phyloP scores from a whole-genome alignment of 2,113 vertebrate genomes.

The Verasper variegatus region DNA sequence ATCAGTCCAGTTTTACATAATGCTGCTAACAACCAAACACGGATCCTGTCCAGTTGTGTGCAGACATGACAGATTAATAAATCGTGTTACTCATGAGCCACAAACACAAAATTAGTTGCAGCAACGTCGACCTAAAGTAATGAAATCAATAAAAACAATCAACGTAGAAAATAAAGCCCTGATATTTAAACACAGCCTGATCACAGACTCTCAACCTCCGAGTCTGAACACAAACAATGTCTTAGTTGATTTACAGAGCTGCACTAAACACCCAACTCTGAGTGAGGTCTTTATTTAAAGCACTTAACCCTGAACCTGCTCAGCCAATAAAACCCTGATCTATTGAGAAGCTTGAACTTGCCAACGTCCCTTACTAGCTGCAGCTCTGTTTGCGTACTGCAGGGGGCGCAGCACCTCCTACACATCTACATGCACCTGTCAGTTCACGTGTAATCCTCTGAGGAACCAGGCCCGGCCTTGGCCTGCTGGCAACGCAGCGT shows the following conservation, averaged over 20 bases:
- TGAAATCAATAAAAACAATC: no score
- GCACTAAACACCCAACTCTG: background rate
- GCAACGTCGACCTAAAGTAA: no score
- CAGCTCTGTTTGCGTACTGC: background rate
- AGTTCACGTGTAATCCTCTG: slow-evolving; percentile 20
- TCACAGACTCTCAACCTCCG: background rate
- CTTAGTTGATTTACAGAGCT: slow-evolving; percentile 9
- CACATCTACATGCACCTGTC: background rate
- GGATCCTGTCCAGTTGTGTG: no score
- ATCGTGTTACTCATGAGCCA: no score
- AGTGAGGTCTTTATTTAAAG: background rate
- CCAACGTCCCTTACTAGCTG: background rate
- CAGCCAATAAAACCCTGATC: background rate
- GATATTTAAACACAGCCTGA: no score
- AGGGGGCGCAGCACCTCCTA: slow-evolving; percentile 27
- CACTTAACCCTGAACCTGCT: slow-evolving; percentile 18
- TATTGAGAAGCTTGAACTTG: background rate
- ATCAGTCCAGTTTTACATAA: no score
- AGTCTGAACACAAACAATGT: slow-evolving; percentile 12
- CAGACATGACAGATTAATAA: no score
- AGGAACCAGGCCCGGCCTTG: slow-evolving; percentile 18
- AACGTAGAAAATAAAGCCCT: no score
- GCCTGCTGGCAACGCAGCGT: slow-evolving; percentile 6
- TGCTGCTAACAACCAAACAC: no score
- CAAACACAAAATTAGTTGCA: no score